Percentiles rank a stretch among this genome's conserved stretches.
Evolutionary conservation across 1,140 invertebrate genomes (phyloP).

Genomic region (Parasteatoda tepidariorum): DNA sequence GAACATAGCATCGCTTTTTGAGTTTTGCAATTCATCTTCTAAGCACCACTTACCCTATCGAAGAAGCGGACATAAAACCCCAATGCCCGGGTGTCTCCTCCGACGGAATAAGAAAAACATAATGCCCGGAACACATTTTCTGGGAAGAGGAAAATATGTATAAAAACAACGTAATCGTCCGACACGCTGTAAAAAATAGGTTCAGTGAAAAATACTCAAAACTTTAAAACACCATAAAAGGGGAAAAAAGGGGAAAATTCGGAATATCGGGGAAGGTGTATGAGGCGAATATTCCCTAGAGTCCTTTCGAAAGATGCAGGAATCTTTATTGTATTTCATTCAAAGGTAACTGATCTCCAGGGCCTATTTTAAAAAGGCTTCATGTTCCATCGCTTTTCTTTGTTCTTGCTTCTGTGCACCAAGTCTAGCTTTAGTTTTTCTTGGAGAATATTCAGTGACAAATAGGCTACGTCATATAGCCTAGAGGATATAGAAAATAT

Average conservation of each 20-base stretch:
- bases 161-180: background rate
- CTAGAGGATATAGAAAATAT: background rate
- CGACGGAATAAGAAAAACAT: background rate
- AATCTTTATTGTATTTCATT: slow-evolving; percentile 58
- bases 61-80: background rate
- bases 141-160: background rate
- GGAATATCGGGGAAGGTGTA: slow-evolving; percentile 22
- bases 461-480: slow-evolving; percentile 16
- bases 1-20: background rate
- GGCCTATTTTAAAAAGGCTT: slow-evolving; percentile 58
- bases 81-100: background rate
- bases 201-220: slow-evolving; percentile 55
- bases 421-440: background rate
- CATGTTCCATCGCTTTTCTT: slow-evolving; percentile 36
- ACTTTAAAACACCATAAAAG: slow-evolving; percentile 60
- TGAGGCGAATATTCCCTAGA: slow-evolving; percentile 33
- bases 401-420: slow-evolving; percentile 23
- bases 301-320: slow-evolving; percentile 27
- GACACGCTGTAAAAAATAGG: slow-evolving; percentile 38
- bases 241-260: slow-evolving; percentile 14
- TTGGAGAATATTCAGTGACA: slow-evolving; percentile 19
- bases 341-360: slow-evolving; percentile 47
- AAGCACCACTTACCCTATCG: slow-evolving; percentile 15
- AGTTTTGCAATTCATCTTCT: slow-evolving; percentile 1
- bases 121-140: background rate